Evolutionary conservation across 2,113 vertebrate species (phyloP), one percentile per base, ranked within the genome.

Genomic region (Trichechus manatus): DNA sequence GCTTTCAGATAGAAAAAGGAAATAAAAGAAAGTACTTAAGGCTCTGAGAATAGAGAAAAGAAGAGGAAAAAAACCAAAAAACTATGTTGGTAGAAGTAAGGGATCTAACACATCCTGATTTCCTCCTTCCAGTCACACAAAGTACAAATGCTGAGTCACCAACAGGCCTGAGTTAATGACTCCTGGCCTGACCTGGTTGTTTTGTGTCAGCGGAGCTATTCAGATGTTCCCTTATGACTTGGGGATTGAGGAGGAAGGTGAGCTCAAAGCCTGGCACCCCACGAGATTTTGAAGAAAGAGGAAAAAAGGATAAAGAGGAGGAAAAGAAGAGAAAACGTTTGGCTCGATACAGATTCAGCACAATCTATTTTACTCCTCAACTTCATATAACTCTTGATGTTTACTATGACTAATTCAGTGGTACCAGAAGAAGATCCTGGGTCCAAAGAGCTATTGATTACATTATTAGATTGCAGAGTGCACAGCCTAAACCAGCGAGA

Each of bases 381-480:
- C 7, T 79, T 68, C 14, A 82, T 22, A 61, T 22, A 85, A 87
- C 39, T 17, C 9, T 72, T 22, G 4, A 70, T 61, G 44, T 33
- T 91, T 20, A 77, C 4, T 33, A 50, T 33, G 47, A 88, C 9
- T 82, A 42, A 85, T 27, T 66, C 84, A 11, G 47, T 63, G 5
- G 29, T 7, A 20, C 39, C 72, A 31, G 31, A 86, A 87, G 47
- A 96, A 82, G 53, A 87, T 75, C 20, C 20, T 92, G 81, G 31
- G 79, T 85, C 29, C 29, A 85, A 56, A 87, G 31, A 85, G 1
- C 11, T 70, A 23, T 44, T 14, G 20, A 61, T 72, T 77, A 64
- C 13, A 39, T n/a, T n/a, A 1, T 9, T 0, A 25, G 17, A 33
- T 22, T 82, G 14, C 0, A 13, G 29, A 44, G 29, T 9, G 7